A percentile compares a stretch with the other conserved stretches of the same genome.
These are phyloP conservation scores for Epistrophe grossulariae DNA, from an alignment of 2,888 invertebrate genomes.

Conservation along the genomic window DNA sequence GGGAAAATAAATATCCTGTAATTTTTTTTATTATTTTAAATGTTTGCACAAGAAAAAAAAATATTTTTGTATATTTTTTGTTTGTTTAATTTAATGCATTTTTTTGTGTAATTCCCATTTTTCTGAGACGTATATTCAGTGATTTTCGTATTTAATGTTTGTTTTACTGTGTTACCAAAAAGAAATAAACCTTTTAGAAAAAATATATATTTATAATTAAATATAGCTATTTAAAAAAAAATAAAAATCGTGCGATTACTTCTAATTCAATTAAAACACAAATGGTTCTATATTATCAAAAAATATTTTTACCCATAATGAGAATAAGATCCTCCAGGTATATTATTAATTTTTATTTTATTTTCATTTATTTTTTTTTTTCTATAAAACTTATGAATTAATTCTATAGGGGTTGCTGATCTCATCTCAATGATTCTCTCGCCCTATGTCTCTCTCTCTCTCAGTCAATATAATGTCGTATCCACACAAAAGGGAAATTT, in stretches of 20 bases:
- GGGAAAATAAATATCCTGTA: slow-evolving; percentile 37
- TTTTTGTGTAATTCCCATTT: slow-evolving; percentile 30
- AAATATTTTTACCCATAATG: slow-evolving; percentile 79
- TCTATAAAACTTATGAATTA: not conserved
- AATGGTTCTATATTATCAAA: slow-evolving; percentile 78
- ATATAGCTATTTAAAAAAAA: slow-evolving; percentile 57
- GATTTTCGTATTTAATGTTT: slow-evolving; percentile 78
- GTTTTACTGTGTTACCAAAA: slow-evolving; percentile 70
- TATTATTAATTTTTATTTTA: not conserved
- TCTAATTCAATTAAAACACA: slow-evolving; percentile 69
- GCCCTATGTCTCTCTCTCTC: not conserved
- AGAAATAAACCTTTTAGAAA: slow-evolving; percentile 16
- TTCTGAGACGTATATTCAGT: slow-evolving; percentile 69
- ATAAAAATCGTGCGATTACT: slow-evolving; percentile 78
- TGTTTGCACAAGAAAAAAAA: slow-evolving; percentile 67
- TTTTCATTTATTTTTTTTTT: not conserved
- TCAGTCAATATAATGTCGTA: not conserved
- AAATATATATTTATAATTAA: slow-evolving; percentile 64
- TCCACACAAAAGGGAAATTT: slow-evolving; percentile 28
- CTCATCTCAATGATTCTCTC: slow-evolving; percentile 1
- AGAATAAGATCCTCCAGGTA: not conserved
- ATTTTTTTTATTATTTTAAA: slow-evolving; percentile 46
- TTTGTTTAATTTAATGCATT: slow-evolving; percentile 22
- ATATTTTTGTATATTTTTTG: slow-evolving; percentile 45
- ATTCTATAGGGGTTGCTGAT: slow-evolving; percentile 40